Evolutionary conservation across 1,140 invertebrate genomes (phyloP), one percentile per base, ranked within the genome.

Genomic region (Pogonomyrmex barbatus): DNA sequence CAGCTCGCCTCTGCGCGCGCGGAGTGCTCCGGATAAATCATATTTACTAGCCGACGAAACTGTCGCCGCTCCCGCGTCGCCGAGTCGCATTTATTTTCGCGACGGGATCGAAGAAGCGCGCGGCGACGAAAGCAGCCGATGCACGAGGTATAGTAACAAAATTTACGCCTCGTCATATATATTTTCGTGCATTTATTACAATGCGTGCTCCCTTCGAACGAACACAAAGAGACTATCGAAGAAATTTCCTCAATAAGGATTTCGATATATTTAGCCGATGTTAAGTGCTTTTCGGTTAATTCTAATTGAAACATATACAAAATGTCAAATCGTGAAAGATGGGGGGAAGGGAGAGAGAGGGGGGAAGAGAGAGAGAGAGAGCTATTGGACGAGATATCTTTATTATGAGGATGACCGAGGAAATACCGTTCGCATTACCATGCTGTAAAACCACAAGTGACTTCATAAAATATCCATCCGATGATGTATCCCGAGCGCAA

Each of bases 391-490:
- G 47, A 60, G 10, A 50, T 12, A 50, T 58, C 58, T 58, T 65
- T 67, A 52, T 52, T 84, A 76, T 42, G 36, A 5, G 17, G 33
- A 68, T 58, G 52, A 36, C 12, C 54, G 65, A 42, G 81, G 73
- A 73, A 65, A 60, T 68, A 30, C 36, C 50, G 56, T n/a, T 89
- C n/a, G 60, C 87, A 79, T 58, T 85, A 62, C 60, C 42, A 54
- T 58, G 75, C 73, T 79, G 56, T 71, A 87, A 71, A 90, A 85
- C 79, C 86, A 45, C 65, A 70, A 83, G 68, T 68, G 70, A 78
- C 63, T 77, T 76, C 70, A 90, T 90, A 90, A 90, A 90, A 90
- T 88, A 89, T 90, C 86, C 63, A 90, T 81, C 76, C 83, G 68
- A 88, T 79, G 75, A 82, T 67, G 70, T 77, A 87, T 73, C 87